Conservation (phyloP, 2,888 invertebrate genomes). For the Cataglyphis rosenhaueri region DNA sequence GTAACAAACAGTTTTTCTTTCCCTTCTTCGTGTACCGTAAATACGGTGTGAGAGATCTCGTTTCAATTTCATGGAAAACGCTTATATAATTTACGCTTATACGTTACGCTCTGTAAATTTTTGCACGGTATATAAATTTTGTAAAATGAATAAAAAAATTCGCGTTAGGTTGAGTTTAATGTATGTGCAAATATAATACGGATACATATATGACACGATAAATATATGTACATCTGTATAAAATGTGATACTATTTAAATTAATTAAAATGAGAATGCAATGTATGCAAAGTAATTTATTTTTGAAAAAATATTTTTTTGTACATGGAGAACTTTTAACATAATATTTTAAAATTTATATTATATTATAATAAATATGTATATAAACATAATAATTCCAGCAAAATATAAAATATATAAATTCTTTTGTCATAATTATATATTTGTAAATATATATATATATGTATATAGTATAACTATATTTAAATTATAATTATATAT, state of each 20-base stretch:
- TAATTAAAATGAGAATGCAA: not conserved
- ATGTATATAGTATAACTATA: too few species aligned
- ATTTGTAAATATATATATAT: too few species aligned
- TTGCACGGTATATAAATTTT: not conserved
- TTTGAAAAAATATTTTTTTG: not conserved
- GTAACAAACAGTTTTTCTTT: not conserved
- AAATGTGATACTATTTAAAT: slow-evolving; percentile 7
- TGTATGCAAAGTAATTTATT: not conserved
- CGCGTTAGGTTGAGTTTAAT: not conserved
- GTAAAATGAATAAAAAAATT: not conserved
- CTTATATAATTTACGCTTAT: not conserved
- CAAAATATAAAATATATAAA: not conserved
- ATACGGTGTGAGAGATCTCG: not conserved
- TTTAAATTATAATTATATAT: slow-evolving; percentile 3
- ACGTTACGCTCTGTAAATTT: not conserved
- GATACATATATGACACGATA: not conserved
- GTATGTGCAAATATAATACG: not conserved
- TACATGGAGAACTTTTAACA: not conserved
- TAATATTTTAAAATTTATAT: not conserved
- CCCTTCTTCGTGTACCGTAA: not conserved
- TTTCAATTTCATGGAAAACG: not conserved
- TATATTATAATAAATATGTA: not conserved
- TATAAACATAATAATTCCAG: not conserved
- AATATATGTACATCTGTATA: not conserved
- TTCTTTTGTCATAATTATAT: slow-evolving; percentile 6